These are phyloP conservation scores for Bucco capensis DNA, from an alignment of 2,113 vertebrate species.

Conservation along the genomic window DNA sequence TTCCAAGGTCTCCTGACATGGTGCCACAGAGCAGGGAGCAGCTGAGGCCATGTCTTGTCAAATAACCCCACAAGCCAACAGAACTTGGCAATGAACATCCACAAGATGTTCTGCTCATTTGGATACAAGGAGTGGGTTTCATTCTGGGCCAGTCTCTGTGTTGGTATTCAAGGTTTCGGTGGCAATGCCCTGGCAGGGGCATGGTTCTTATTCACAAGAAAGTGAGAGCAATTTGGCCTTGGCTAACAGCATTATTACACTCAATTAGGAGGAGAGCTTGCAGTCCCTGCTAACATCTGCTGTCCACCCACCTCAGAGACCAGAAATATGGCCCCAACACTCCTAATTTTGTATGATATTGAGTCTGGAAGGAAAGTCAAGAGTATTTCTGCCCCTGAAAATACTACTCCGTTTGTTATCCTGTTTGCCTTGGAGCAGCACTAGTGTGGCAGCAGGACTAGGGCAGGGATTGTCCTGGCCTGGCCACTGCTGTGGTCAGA, in stretches of 20 bases:
- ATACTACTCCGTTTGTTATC: neutral
- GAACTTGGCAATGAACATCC: neutral
- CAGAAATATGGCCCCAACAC: neutral
- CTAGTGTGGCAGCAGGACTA: neutral
- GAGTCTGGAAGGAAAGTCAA: neutral
- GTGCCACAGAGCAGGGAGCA: constrained; percentile 59
- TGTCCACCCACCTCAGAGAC: neutral
- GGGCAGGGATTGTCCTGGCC: neutral
- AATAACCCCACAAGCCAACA: constrained; percentile 23
- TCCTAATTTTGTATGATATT: neutral
- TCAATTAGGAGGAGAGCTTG: neutral
- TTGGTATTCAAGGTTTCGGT: neutral
- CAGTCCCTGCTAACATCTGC: neutral
- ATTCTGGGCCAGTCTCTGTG: neutral
- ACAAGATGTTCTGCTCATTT: neutral
- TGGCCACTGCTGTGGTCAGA: neutral
- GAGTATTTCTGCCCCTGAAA: neutral
- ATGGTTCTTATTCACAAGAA: constrained; percentile 14
- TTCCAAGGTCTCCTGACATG: neutral
- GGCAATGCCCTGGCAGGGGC: neutral
- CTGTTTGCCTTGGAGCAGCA: neutral
- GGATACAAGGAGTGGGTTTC: constrained; percentile 24
- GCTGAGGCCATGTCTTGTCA: constrained; percentile 58
- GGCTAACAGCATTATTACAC: neutral
- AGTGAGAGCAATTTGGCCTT: neutral